These are phyloP conservation scores for Anthonomus grandis DNA, from an alignment of 1,140 invertebrate species.

Conservation along the genomic window DNA sequence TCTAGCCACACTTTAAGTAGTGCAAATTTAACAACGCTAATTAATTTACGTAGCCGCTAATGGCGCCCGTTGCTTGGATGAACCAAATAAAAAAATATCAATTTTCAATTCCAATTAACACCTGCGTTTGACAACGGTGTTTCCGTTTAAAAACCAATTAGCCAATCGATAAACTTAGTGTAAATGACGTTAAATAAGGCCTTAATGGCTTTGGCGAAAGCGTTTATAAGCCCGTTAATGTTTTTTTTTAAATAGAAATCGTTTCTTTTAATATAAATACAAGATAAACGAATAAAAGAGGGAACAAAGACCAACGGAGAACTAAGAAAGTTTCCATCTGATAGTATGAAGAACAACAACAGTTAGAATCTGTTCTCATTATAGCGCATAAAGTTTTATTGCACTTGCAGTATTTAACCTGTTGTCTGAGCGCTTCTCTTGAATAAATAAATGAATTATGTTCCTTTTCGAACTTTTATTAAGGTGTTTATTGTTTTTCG, in stretches of 20 bases:
- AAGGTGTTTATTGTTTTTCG: not conserved
- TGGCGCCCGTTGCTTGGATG: not conserved
- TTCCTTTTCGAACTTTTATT: constrained; percentile 1
- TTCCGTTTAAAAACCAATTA: not conserved
- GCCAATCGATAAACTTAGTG: not conserved
- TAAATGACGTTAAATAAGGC: not conserved
- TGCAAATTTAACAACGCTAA: too few species aligned
- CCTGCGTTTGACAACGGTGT: not conserved
- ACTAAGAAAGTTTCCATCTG: too few species aligned
- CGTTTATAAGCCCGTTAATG: too few species aligned
- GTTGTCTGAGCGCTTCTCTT: not conserved
- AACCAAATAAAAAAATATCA: not conserved
- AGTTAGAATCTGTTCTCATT: constrained; percentile 1
- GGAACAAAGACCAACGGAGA: too few species aligned
- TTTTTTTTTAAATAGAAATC: too few species aligned
- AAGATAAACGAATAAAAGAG: too few species aligned
- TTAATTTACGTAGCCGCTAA: not conserved
- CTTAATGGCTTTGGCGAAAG: too few species aligned
- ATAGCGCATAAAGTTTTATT: constrained; percentile 1
- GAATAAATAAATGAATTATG: constrained; percentile 3
- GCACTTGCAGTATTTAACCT: not conserved
- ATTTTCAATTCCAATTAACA: not conserved
- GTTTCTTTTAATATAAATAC: too few species aligned
- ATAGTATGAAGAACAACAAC: not conserved
- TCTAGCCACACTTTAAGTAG: too few species aligned